Evolutionary conservation across 2,797 vertebrate species (phyloP).

Genomic region (Coregonus sp.): DNA sequence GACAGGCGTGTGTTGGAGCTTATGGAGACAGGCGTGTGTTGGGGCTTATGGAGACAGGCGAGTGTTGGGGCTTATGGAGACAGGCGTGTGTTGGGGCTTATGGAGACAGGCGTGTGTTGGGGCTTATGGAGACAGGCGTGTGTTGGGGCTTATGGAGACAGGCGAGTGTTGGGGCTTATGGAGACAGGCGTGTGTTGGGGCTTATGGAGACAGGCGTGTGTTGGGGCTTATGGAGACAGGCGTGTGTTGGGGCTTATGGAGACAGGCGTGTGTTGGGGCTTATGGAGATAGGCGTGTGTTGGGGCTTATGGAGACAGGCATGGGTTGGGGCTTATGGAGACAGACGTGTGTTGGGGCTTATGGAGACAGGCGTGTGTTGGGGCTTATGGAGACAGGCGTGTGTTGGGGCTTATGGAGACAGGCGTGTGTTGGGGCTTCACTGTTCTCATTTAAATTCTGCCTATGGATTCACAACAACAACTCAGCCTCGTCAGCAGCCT

Average conservation of each 20-base stretch:
- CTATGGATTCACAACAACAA: not conserved
- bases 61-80: not conserved
- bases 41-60: not conserved
- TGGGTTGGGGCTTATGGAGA: not conserved
- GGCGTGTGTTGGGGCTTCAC: not conserved
- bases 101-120: not conserved
- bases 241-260: not conserved
- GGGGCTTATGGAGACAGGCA: not conserved
- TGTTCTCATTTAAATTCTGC: constrained; percentile 24
- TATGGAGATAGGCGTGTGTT: not conserved
- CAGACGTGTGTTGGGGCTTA: not conserved
- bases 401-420: not conserved
- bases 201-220: not conserved
- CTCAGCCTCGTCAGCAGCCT: not conserved
- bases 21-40: not conserved
- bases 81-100: not conserved
- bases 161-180: not conserved
- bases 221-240: not conserved
- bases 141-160: not conserved
- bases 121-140: not conserved
- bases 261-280: not conserved
- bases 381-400: not conserved
- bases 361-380: not conserved
- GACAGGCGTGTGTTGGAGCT: not conserved
- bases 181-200: not conserved